Evolutionary conservation across 2,113 vertebrate genomes (phyloP), one percentile per base, ranked within the genome.

Genomic region (Ariopsis seemanni): DNA sequence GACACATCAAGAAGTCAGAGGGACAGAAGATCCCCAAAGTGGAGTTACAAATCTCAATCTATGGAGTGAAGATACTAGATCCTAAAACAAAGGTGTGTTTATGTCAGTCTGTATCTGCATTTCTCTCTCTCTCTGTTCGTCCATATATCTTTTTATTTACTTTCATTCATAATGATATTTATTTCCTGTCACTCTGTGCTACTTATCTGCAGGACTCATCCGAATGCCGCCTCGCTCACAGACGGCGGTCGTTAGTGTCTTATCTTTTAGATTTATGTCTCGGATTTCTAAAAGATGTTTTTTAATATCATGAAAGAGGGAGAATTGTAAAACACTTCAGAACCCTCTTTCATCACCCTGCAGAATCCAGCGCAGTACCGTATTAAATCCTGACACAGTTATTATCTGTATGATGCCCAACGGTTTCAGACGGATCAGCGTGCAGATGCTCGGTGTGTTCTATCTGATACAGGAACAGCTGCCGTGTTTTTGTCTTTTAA

Each of bases 1-100:
- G 97, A 88, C 98, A 99, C 60, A 99, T 99, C 88, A 99, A 99
- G 93, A 99, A 99, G 93, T 99, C 98, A 1, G 98, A 99, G 94
- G 98, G 98, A 53, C 98, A 97, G 94, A 99, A 99, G 94, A 97
- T 92, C 0, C 98, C 98, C 22, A 99, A 99, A 93, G 97, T 99
- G 92, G 98, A 99, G 86, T 89, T 99, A 86, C 98, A 99, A 91
- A 99, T 99, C 92, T 99, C 98, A 86, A 99, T 99, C 91, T 99
- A 99, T 83, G 98, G 98, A 11, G 98, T 99, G 87, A 99, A 99
- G 95, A 98, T 99, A 93, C 93, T 99, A 82, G 98, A 99, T 85
- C 95, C 96, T 72, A 99, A 99, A 93, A 96, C 97, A 92, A 99
- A 99, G 96, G 98, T 99, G 93, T 95, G 95, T 91, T 34, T 4